Base-by-base conservation (phyloP, 2,888 invertebrate species). In the Xestia c-nigrum region DNA sequence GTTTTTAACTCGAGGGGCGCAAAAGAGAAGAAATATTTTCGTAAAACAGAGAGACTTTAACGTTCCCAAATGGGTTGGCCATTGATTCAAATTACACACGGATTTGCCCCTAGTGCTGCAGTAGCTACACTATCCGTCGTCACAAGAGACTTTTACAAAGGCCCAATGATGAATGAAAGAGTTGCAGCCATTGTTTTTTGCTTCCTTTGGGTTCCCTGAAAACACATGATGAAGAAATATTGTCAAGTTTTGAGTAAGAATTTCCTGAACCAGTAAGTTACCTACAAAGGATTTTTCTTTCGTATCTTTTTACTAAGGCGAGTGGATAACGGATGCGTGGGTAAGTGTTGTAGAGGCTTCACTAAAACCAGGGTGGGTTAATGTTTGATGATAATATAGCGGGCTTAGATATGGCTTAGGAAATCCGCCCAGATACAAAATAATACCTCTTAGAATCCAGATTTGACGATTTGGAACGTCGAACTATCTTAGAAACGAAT, bases 241-340 rank as follows among this genome's bases (percentile, higher is more conserved):
- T 63, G 6, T 21, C 38, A 21, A 40, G 7, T 40, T 47, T 61
- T 38, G 31, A 19, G 24, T 31, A 50, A 14, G 31, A 38, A 59
- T 59, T 46, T 61, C 61, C 19, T n/a, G 55, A 67, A 74, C 76
- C 78, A 38, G 21, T 63, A 40, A 38, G 19, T 16, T 59, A 31
- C n/a, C 1, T 16, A 16, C 10, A 10, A 10, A 16, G 38, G 21
- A 21, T 21, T 52, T 67, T 67, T 19, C 14, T 31, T 72, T 63
- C 38, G 21, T 43, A 43, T 46, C 12, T 38, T 31, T 61, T 38
- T 6, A 66, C 16, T 31, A 16, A 38, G 38, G 61, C 3, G 10
- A 21, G 31, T 68, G 16, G 31, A 3, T n/a, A 19, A 46, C 5
- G 55, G n/a, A 68, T 72, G 31, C 43, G 21, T 68, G 16, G 16